Evolutionary conservation across 2,888 invertebrate species (phyloP).

Genomic region (Cepaea hortensis): DNA sequence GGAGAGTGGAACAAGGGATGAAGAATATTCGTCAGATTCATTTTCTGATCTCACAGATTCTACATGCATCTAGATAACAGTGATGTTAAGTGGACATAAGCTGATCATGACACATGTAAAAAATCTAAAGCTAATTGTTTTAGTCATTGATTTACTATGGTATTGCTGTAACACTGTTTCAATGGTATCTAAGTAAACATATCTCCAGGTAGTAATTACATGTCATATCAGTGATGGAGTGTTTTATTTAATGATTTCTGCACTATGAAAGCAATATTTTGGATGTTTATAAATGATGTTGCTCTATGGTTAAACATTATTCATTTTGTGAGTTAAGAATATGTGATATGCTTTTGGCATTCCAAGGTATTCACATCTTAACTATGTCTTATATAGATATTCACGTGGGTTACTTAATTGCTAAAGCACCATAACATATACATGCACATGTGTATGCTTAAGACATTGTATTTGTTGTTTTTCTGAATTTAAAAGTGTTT

Average conservation of each 20-base stretch:
- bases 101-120: too few species aligned
- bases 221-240: not conserved
- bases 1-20: not conserved
- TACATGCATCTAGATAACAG: not conserved
- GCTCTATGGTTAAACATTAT: not conserved
- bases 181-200: too few species aligned
- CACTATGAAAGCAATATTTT: conserved; percentile 2
- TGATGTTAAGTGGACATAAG: not conserved
- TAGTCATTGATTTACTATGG: too few species aligned
- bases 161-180: too few species aligned
- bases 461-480: too few species aligned
- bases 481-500: too few species aligned
- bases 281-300: not conserved
- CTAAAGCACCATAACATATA: not conserved
- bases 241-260: not conserved
- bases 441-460: not conserved
- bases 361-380: not conserved
- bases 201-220: too few species aligned
- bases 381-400: not conserved
- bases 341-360: not conserved
- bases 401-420: not conserved
- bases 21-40: not conserved
- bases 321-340: not conserved
- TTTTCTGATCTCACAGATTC: not conserved
- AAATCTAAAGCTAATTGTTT: too few species aligned